A percentile compares a stretch with the other conserved stretches of the same genome.
Evolutionary conservation across 1,140 invertebrate genomes (phyloP).

Genomic region (Metopolophium dirhodum): DNA sequence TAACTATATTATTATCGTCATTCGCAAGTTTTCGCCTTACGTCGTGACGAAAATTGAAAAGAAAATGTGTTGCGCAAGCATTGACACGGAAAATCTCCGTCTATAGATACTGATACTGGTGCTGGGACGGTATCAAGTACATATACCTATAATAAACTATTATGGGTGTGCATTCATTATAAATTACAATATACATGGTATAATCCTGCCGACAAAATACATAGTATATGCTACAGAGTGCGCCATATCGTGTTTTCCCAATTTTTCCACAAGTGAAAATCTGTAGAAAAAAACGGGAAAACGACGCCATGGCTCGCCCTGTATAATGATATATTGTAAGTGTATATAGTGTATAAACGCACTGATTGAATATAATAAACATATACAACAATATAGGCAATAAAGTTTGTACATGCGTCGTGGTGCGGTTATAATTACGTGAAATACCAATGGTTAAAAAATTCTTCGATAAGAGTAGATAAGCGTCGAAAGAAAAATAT

Average conservation of each 20-base stretch:
- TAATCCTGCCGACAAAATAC: background rate
- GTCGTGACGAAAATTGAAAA: background rate
- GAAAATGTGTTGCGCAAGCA: background rate
- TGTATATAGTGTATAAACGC: background rate
- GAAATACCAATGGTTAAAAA: constrained; percentile 16
- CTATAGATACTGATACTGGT: background rate
- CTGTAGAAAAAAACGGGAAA: background rate
- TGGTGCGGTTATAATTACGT: background rate
- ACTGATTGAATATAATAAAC: background rate
- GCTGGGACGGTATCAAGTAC: background rate
- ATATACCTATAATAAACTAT: background rate
- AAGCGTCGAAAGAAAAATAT: background rate
- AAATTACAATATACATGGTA: background rate
- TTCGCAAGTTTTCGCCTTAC: no score
- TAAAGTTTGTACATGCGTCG: background rate
- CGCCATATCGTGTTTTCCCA: background rate
- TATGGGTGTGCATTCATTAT: background rate
- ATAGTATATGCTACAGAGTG: background rate
- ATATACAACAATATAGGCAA: background rate
- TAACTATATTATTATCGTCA: background rate
- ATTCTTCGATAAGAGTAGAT: background rate
- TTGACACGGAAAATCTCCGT: background rate
- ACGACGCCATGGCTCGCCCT: background rate
- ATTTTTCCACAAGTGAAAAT: background rate
- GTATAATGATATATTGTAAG: background rate